Evolutionary conservation across 2,888 invertebrate species (phyloP).

Genomic region (Temnothorax rugatulus): DNA sequence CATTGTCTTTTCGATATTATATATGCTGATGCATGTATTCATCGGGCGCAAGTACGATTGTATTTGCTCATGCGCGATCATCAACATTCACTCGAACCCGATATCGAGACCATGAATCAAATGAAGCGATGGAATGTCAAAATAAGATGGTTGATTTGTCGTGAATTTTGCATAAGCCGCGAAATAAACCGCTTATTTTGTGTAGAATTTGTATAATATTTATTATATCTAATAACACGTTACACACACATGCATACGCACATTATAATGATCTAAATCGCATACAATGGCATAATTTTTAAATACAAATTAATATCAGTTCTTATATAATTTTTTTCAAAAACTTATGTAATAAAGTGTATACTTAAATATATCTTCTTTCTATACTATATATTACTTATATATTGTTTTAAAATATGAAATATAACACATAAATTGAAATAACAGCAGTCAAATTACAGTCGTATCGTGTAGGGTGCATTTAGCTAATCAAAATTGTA

Average conservation of each 20-base stretch:
- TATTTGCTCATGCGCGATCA: constrained; percentile 14
- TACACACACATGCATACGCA: too few relatives aligned
- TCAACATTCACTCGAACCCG: constrained; percentile 31
- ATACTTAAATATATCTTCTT: not conserved
- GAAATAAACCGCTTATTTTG: constrained; percentile 3
- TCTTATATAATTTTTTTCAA: not conserved
- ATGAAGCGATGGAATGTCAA: constrained; percentile 16
- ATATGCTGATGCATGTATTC: constrained; percentile 42
- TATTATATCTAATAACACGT: not conserved
- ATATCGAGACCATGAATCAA: constrained; percentile 36
- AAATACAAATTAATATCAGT: not conserved
- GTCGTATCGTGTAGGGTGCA: constrained; percentile 3
- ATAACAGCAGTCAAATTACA: not conserved
- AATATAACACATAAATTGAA: not conserved
- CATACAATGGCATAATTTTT: not conserved
- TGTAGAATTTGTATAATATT: not conserved
- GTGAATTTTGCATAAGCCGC: not conserved
- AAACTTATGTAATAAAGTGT: not conserved
- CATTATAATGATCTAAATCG: not conserved
- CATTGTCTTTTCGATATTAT: constrained; percentile 39
- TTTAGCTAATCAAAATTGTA: constrained; percentile 46
- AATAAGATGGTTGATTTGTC: constrained; percentile 28
- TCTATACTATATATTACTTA: not conserved
- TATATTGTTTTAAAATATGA: not conserved
- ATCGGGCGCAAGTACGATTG: constrained; percentile 17